Percentiles rank a stretch among this genome's conserved stretches.
Conservation (phyloP, 2,113 vertebrate genomes). For the Plecotus auritus region DNA sequence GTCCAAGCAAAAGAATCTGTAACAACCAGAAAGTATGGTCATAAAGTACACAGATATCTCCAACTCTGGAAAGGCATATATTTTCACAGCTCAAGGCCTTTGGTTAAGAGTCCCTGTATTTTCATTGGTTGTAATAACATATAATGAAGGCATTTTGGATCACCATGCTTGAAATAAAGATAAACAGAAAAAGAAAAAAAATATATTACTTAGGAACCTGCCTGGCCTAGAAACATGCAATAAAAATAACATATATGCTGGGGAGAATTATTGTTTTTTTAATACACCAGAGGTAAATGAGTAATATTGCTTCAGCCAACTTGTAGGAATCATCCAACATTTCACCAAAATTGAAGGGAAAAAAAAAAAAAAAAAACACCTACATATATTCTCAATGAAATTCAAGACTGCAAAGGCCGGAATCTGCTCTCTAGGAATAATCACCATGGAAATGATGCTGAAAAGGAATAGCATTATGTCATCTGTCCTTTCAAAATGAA, state of each 20-base stretch:
- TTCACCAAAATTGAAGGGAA: constrained; percentile 34
- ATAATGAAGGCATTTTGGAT: background rate
- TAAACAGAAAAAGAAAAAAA: background rate
- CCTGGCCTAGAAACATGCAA: background rate
- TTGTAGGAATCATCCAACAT: background rate
- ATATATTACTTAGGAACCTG: background rate
- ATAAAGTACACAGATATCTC: background rate
- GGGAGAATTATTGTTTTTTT: background rate
- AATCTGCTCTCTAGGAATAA: constrained; percentile 19
- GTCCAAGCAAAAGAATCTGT: background rate
- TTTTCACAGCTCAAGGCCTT: background rate
- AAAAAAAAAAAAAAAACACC: constrained; percentile 16
- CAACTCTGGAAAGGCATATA: background rate
- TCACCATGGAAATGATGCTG: background rate
- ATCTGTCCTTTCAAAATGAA: background rate
- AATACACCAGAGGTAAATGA: background rate
- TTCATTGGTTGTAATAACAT: background rate
- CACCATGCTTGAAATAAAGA: background rate
- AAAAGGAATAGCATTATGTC: background rate
- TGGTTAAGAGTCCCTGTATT: background rate
- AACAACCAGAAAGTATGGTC: background rate
- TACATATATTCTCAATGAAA: constrained; percentile 6
- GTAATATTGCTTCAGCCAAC: background rate
- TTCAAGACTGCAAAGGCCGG: background rate
- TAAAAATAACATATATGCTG: background rate